Percentiles rank a stretch among this genome's conserved stretches.
Evolutionary conservation across 2,888 invertebrate genomes (phyloP).

Genomic region (Caenorhabditis plicata): DNA sequence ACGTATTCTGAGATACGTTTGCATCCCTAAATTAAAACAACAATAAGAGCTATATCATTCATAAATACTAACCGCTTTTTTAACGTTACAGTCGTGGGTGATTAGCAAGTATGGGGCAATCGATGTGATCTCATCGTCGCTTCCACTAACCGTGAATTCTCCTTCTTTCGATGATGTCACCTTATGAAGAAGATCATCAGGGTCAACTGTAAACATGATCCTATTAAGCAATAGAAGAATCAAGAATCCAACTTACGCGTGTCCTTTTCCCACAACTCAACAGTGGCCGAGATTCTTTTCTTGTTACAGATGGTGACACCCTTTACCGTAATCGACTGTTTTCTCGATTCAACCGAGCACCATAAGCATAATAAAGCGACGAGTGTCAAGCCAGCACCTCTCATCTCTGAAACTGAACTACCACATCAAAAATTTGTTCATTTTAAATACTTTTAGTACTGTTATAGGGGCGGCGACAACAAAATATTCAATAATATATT

Average conservation of each 20-base stretch:
- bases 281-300: slow-evolving; percentile 26
- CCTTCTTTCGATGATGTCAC: slow-evolving; percentile 25
- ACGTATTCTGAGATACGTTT: slow-evolving; percentile 21
- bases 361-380: no score
- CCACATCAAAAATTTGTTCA: no score
- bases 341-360: slow-evolving; percentile 26
- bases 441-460: no score
- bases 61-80: slow-evolving; percentile 14
- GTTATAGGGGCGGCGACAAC: no score
- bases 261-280: slow-evolving; percentile 26
- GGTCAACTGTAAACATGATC: slow-evolving; percentile 33
- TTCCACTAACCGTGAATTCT: slow-evolving; percentile 20
- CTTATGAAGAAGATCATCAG: slow-evolving; percentile 24
- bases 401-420: no score
- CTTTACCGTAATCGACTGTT: slow-evolving; percentile 30
- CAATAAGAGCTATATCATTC: background rate
- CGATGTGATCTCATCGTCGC: slow-evolving; percentile 28
- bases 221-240: background rate
- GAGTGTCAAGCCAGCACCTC: no score
- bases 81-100: slow-evolving; percentile 33
- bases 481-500: no score
- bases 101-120: slow-evolving; percentile 28
- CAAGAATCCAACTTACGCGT: slow-evolving; percentile 22
- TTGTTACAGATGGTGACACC: slow-evolving; percentile 33
- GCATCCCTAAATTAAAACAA: slow-evolving; percentile 11